phyloP scores from a whole-genome alignment of 2,113 vertebrate species.

The Phasianus colchicus region DNA sequence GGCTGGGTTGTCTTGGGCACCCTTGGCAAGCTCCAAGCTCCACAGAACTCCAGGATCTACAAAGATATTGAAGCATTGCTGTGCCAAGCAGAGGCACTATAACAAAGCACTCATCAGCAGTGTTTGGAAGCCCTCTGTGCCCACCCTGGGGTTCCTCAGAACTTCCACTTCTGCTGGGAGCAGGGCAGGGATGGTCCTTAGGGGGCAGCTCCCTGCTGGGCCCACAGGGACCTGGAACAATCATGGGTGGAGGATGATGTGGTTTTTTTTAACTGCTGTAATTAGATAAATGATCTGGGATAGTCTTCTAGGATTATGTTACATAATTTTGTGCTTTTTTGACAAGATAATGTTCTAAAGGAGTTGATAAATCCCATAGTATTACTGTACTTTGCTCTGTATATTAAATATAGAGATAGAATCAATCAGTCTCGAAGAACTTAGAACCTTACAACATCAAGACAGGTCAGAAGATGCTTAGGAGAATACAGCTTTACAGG shows the following conservation, averaged over 20 bases:
- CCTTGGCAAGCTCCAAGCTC: background rate
- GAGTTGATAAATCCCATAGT: background rate
- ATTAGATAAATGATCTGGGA: background rate
- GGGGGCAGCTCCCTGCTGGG: background rate
- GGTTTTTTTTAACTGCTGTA: background rate
- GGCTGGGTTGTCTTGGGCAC: background rate
- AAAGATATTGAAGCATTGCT: background rate
- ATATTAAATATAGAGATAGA: background rate
- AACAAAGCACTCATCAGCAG: background rate
- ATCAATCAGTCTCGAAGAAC: background rate
- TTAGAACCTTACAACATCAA: background rate
- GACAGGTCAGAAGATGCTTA: background rate
- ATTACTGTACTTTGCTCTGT: background rate
- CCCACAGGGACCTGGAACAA: background rate
- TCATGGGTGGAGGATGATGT: background rate
- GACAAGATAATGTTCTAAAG: background rate
- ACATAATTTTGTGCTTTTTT: background rate
- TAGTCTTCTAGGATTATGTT: background rate
- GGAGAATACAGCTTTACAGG: background rate
- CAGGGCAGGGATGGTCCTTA: background rate
- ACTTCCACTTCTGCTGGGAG: conserved; percentile 81
- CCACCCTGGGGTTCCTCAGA: background rate
- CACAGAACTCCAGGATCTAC: background rate
- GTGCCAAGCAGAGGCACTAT: background rate
- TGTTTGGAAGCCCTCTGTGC: background rate